These are phyloP conservation scores for Zalophus californianus DNA, from an alignment of 2,797 vertebrate species.

Conservation along the genomic window DNA sequence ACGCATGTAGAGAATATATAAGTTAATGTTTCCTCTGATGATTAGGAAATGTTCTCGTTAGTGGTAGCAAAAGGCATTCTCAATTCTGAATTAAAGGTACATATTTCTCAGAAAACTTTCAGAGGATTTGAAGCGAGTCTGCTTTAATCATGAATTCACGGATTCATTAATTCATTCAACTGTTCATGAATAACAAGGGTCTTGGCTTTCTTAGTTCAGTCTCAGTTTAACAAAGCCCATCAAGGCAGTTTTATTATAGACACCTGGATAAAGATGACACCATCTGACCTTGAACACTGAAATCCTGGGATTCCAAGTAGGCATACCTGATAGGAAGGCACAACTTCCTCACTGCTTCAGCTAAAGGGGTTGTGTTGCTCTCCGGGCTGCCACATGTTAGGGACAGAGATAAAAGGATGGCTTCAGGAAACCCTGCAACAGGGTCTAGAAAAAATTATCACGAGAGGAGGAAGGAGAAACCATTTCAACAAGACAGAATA, in stretches of 20 bases:
- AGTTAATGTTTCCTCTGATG: neutral
- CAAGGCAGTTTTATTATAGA: neutral
- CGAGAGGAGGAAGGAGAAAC: neutral
- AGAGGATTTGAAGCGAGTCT: neutral
- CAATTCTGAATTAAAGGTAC: slow-evolving; percentile 1
- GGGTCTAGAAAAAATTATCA: neutral
- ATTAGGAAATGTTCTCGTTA: neutral
- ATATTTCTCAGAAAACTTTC: neutral
- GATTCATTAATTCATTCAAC: neutral
- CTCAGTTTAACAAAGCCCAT: neutral
- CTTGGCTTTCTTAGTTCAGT: neutral
- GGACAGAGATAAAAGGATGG: neutral
- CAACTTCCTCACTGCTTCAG: neutral
- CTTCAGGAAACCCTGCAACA: neutral
- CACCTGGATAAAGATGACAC: neutral
- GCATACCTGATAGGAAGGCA: fast-evolving
- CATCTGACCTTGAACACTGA: neutral
- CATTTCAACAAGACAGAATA: neutral
- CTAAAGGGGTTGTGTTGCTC: too few species aligned
- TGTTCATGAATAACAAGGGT: neutral
- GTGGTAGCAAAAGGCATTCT: neutral
- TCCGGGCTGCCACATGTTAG: neutral
- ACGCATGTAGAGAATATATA: neutral
- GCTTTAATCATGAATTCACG: neutral
- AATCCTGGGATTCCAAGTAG: neutral